A percentile compares a stretch with the other conserved stretches of the same genome.
These are phyloP conservation scores for Chydorus sphaericus DNA, from an alignment of 2,888 invertebrate species.

Conservation along the genomic window DNA sequence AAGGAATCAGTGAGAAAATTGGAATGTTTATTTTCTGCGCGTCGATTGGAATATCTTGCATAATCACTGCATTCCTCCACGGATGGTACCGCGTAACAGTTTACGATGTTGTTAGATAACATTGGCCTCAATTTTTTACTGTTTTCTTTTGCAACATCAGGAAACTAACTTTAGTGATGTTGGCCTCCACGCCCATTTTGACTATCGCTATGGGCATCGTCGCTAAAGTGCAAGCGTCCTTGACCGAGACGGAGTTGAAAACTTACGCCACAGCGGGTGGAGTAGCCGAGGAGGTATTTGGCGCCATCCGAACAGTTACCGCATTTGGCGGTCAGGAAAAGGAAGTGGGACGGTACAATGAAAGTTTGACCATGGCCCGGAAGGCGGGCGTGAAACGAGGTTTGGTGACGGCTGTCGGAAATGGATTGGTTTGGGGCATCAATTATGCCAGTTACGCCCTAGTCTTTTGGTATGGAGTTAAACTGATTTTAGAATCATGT, in stretches of 20 bases:
- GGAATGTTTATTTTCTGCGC: slow-evolving; percentile 28
- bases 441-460: slow-evolving; percentile 61
- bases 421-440: slow-evolving; percentile 57
- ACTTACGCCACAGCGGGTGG: slow-evolving; percentile 57
- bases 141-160: too few relatives aligned
- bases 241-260: slow-evolving; percentile 25
- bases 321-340: slow-evolving; percentile 60
- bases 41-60: slow-evolving; percentile 25
- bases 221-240: slow-evolving; percentile 17
- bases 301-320: slow-evolving; percentile 56
- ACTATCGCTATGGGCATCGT: slow-evolving; percentile 19
- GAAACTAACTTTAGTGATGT: slow-evolving; percentile 36
- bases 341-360: slow-evolving; percentile 49
- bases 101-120: too few relatives aligned
- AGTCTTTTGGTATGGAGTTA: slow-evolving; percentile 68
- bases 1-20: slow-evolving; percentile 32
- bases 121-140: too few relatives aligned
- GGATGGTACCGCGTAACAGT: too few relatives aligned
- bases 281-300: slow-evolving; percentile 61
- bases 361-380: slow-evolving; percentile 42
- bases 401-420: slow-evolving; percentile 49
- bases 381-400: slow-evolving; percentile 53
- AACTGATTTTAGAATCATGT: slow-evolving; percentile 24
- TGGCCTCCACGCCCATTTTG: slow-evolving; percentile 36
- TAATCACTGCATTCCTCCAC: slow-evolving; percentile 28